phyloP scores from a whole-genome alignment of 92 coral and sea anemone species.

The Pocillopora meandrina region DNA sequence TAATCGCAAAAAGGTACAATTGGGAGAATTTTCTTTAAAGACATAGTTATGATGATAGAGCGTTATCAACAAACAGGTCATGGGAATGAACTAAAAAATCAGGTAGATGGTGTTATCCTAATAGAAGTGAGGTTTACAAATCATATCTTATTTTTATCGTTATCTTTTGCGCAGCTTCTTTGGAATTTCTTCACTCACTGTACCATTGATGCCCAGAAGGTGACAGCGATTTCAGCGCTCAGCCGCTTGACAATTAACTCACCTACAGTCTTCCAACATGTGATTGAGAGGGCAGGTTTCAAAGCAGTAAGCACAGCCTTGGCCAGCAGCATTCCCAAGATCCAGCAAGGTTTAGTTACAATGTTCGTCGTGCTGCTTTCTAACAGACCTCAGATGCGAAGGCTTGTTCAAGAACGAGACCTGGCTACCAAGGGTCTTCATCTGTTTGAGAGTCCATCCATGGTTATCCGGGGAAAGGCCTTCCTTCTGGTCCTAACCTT shows the following conservation, averaged over 20 bases:
- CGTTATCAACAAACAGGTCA: too few species aligned
- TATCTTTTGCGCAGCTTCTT: slow-evolving; percentile 69
- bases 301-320: slow-evolving; percentile 78
- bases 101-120: not conserved
- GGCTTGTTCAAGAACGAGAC: slow-evolving; percentile 87
- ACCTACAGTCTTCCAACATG: slow-evolving; percentile 88
- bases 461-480: slow-evolving; percentile 85
- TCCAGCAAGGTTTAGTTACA: slow-evolving; percentile 89
- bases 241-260: slow-evolving; percentile 83
- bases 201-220: slow-evolving; percentile 90
- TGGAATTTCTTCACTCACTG: slow-evolving; percentile 98
- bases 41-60: too few species aligned
- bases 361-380: slow-evolving; percentile 90
- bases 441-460: slow-evolving; percentile 88
- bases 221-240: slow-evolving; percentile 91
- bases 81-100: too few species aligned
- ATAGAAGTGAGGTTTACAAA: too few species aligned
- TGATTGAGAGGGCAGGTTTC: slow-evolving; percentile 95
- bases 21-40: too few species aligned
- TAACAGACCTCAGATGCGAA: slow-evolving; percentile 80
- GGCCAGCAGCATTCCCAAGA: slow-evolving; percentile 81
- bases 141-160: not conserved
- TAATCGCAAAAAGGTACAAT: too few species aligned
- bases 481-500: slow-evolving; percentile 77
- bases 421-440: slow-evolving; percentile 81